Evolutionary conservation across 2,888 invertebrate species (phyloP).

Genomic region (Ophion ellenae): DNA sequence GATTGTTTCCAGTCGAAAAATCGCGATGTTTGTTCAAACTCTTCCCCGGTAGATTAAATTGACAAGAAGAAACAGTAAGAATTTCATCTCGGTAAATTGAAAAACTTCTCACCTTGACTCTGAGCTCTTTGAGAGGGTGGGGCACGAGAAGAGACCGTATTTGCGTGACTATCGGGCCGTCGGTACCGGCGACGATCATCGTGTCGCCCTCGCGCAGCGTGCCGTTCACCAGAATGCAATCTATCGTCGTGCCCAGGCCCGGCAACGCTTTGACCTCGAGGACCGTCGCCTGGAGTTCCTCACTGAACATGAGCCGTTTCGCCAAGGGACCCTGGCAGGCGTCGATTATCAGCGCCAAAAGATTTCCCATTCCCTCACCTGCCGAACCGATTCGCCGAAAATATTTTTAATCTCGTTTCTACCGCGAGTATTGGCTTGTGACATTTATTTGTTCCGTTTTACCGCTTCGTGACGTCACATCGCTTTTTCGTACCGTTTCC

Average conservation of each 20-base stretch:
- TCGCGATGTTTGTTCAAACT: too few species aligned
- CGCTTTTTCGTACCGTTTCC: too few species aligned
- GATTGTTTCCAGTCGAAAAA: too few species aligned
- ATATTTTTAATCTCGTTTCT: background rate
- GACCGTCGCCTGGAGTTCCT: conserved; percentile 95
- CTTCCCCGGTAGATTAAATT: too few species aligned
- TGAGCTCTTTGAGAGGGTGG: conserved; percentile 97
- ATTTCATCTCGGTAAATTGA: background rate
- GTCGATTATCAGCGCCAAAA: conserved; percentile 96
- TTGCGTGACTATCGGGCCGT: conserved; percentile 98
- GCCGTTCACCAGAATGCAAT: conserved; percentile 99
- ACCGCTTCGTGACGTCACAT: too few species aligned
- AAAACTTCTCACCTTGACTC: conserved; percentile 91
- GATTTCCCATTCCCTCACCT: conserved; percentile 99
- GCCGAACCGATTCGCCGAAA: background rate
- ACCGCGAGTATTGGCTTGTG: background rate
- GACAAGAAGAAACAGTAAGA: too few species aligned
- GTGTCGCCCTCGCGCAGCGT: conserved; percentile 96
- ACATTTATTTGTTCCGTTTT: background rate
- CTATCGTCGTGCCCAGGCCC: conserved; percentile 98
- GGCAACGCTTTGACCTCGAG: conserved; percentile 97
- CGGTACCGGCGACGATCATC: conserved; percentile 97
- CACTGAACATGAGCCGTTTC: conserved; percentile 95
- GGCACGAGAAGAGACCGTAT: conserved; percentile 98
- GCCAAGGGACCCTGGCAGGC: conserved; percentile 95